These are phyloP conservation scores for Porites divaricata DNA, from an alignment of 92 coral and sea anemone genomes.

Conservation along the genomic window DNA sequence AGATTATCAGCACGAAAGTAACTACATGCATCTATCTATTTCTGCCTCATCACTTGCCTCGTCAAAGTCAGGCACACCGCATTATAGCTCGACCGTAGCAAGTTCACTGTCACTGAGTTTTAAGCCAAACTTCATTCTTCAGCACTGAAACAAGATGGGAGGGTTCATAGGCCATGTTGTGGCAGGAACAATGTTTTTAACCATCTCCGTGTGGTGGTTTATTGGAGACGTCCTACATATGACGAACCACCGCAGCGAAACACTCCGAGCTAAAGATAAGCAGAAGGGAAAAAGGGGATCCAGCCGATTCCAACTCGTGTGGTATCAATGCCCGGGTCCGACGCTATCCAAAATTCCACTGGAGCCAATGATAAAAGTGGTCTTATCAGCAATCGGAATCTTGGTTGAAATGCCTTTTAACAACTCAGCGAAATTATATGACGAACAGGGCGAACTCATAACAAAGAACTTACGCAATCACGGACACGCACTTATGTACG, in stretches of 20 bases:
- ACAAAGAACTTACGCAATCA: too few species aligned
- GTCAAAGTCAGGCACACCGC: too few species aligned
- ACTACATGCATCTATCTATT: too few species aligned
- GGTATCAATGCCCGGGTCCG: conserved; percentile 12
- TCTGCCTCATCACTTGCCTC: too few species aligned
- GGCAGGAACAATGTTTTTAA: conserved; percentile 38
- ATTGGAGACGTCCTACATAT: conserved; percentile 28
- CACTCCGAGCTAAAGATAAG: too few species aligned
- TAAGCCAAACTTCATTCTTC: too few species aligned
- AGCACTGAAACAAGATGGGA: too few species aligned
- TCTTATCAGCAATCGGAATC: conserved; percentile 31
- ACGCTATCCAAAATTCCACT: conserved; percentile 23
- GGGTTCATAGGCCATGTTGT: not conserved
- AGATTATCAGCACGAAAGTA: too few species aligned
- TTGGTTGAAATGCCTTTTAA: conserved; percentile 14
- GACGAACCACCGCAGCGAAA: not conserved
- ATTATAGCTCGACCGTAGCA: too few species aligned
- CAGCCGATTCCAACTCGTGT: not conserved
- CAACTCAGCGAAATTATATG: not conserved
- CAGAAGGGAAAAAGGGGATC: too few species aligned
- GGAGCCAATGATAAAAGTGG: conserved; percentile 46
- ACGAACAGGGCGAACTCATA: too few species aligned
- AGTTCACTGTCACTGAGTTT: too few species aligned
- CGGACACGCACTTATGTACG: conserved; percentile 20
- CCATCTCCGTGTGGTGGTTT: conserved; percentile 54